Evolutionary conservation across 64 coral and sea anemone species (phyloP).

Genomic region (Porites lutea): DNA sequence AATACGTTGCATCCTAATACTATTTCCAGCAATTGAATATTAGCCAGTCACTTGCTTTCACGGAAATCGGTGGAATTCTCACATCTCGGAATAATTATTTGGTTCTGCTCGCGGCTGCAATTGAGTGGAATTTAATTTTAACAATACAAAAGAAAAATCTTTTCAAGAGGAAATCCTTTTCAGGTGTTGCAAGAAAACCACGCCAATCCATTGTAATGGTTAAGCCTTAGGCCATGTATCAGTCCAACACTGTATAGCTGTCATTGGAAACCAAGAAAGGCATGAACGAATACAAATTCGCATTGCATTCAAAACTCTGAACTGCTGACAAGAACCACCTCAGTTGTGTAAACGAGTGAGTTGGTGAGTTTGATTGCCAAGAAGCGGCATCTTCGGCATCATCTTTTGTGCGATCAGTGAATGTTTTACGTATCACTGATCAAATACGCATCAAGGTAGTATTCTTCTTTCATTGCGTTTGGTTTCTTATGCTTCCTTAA

Average conservation of each 20-base stretch:
- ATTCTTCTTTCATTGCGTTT: too few species aligned
- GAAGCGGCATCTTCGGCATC: too few species aligned
- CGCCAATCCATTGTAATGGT: neutral
- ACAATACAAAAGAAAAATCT: neutral
- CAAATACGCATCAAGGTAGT: too few species aligned
- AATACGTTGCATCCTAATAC: neutral
- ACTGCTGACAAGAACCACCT: neutral
- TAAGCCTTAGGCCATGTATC: neutral
- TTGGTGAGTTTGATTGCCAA: too few species aligned
- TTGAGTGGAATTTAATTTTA: neutral
- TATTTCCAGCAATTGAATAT: too few species aligned
- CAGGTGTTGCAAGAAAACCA: neutral
- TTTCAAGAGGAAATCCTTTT: neutral
- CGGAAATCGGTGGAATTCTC: neutral
- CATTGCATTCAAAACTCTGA: neutral
- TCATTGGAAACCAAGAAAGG: slow-evolving; percentile 4
- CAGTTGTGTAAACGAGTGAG: neutral
- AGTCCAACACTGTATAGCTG: neutral
- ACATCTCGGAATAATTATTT: neutral
- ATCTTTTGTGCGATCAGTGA: too few species aligned
- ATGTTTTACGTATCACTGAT: too few species aligned
- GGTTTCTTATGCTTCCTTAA: too few species aligned
- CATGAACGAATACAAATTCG: neutral
- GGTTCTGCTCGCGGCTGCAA: neutral
- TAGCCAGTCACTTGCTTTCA: neutral